Evolutionary conservation across 53 echinoderm and acorn worm species (phyloP), one percentile per base, ranked within the genome.

Genomic region (Holothuria leucospilota): DNA sequence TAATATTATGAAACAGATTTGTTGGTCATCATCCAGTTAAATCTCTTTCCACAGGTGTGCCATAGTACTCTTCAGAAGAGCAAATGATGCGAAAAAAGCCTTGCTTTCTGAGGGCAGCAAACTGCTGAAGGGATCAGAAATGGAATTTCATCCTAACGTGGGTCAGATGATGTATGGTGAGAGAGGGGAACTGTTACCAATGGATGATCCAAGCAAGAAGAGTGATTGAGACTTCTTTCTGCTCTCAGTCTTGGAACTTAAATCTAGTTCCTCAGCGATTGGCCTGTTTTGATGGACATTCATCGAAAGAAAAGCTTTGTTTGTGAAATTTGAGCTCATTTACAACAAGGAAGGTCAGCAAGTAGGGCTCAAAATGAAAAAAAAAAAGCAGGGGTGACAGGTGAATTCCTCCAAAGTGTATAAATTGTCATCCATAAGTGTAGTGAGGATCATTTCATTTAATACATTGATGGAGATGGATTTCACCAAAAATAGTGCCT

Each of bases 41-140:
- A 8, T 16, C 20, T 46, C n/a, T 34, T n/a, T 39, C 13, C 12
- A 23, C 72, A 72, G 72, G 72, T n/a, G 39, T 20, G 72, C 72
- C 72, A 72, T 72, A 15, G 39, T 39, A 13, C 42, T 72, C 72
- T 39, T 72, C 49, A 39, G 20, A 39, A 72, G 39, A 8, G 40
- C 46, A 20, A 39, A 41, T 20, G 72, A 72, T 39, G 15, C 42
- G 11, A 41, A 39, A 34, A 39, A 46, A 12, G 72, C 72, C 40
- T 13, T 39, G 49, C 15, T 14, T 7, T 72, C 7, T 38, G 13
- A 30, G 21, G 72, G 42, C 39, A 56, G 56, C 18, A 72, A 21
- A 46, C 9, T 21, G 24, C 30, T 72, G 72, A 72, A 72, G 10
- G 72, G 72, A 20, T 72, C 72, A 23, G 38, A 72, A 38, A 72